Base-by-base conservation (phyloP, 1,140 invertebrate species). In the Chymomyza costata region DNA sequence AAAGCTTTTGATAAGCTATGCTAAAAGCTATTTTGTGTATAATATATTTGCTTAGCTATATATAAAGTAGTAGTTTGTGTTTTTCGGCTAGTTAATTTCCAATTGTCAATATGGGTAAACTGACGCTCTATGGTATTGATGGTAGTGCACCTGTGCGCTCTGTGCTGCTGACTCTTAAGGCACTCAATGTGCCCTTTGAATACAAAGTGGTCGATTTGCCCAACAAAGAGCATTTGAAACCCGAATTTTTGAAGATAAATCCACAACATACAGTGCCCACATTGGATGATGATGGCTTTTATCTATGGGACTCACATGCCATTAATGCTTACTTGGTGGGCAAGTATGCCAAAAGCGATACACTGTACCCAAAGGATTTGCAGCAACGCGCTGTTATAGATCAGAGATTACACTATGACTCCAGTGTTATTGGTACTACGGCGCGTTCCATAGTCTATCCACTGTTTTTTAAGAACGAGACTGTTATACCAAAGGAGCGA, bases 331-430 rank as follows among this genome's bases (percentile, higher is more conserved):
- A 84, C 13, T 43, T 84, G 14, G 49, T 71, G 21, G 74, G 78
- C n/a, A 65, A 65, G 13, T 83, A 81, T 16, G 52, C 19, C 7
- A 66, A 88, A 61, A 73, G 87, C 21, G 88, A 88, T 52, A 52
- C 87, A 25, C 63, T 91, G 0, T 90, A 89, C 56, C 90, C 90
- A 2, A 87, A 87, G 58, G 88, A 90, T 64, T 68, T 87, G 0
- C 68, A 86, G 31, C 74, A 83, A 41, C 66, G 88, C 31, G 88
- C 88, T 2, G 3, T 87, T 2, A 86, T 91, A 1, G 86, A 91
- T 61, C 86, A 88, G 51, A 74, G 87, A n/a, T 62, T 91, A 14
- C 87, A 87, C 71, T 92, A 91, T 62, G 89, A 91, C n/a, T n/a
- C n/a, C n/a, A n/a, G n/a, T n/a, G n/a, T n/a, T 52, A 76, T 87